Base-by-base conservation (phyloP, 1,140 invertebrate species). In the Heterodera carotae region DNA sequence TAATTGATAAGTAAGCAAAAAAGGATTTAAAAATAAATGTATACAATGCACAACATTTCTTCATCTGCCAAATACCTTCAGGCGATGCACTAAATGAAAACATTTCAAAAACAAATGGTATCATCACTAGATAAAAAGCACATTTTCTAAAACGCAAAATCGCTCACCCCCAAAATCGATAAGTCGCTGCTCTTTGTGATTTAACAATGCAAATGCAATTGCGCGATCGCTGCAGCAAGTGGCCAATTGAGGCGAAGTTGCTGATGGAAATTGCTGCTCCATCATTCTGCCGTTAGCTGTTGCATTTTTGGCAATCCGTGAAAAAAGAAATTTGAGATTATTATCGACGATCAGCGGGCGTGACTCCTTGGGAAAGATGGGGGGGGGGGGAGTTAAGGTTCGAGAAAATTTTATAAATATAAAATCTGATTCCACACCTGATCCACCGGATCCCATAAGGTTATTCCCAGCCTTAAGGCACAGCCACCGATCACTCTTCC, bases 161-260 rank as follows among this genome's bases (percentile, higher is more conserved):
- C 48, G 48, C 48, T 15, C 62, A 74, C 72, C 72, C n/a, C 72
- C 72, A 74, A 59, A 74, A 34, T 74, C 72, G 27, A 74, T 27
- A 25, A 74, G 64, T 27, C 72, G 43, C 36, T 64, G 72, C 27
- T 74, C 72, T 25, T 74, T 74, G 36, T 74, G 72, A 62, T 74
- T 74, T 56, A 74, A 62, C 36, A 62, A 29, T 59, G 39, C 56
- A 34, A 74, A 74, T 62, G 72, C 72, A 34, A 74, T 36, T 64
- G 72, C 72, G 6, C 56, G 12, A 25, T 74, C 72, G 34, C 72
- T 74, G 53, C 72, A 74, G 34, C 72, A 74, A 7, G 27, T 39
- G 64, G 43, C 36, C 59, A 71, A 6, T 62, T 69, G 68, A 15
- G 12, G 2, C 25, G 27, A 31, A 4, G 27, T 22, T 31, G 27